Conservation (phyloP, 2,113 vertebrate genomes). For the Lucifuga dentata region DNA sequence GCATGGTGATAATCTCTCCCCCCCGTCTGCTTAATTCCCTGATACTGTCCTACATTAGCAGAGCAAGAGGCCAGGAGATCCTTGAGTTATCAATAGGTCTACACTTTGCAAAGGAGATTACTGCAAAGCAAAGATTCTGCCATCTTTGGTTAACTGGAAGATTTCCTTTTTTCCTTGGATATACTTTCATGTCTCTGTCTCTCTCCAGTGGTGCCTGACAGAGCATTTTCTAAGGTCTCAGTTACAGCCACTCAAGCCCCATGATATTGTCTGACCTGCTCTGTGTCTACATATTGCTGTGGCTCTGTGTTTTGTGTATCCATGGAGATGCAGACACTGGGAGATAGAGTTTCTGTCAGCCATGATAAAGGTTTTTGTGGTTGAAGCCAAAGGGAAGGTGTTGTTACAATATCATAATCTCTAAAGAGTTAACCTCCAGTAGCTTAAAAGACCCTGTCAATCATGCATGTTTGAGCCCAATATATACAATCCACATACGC, state of each 20-base stretch:
- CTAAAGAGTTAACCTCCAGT: not conserved
- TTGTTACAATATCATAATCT: slow-evolving; percentile 37
- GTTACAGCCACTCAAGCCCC: slow-evolving; percentile 41
- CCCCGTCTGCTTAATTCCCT: slow-evolving; percentile 73
- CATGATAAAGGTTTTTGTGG: slow-evolving; percentile 28
- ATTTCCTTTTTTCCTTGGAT: slow-evolving; percentile 27
- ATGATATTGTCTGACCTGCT: slow-evolving; percentile 45
- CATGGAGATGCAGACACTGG: slow-evolving; percentile 49
- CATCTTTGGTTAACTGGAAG: slow-evolving; percentile 44
- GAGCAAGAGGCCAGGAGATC: slow-evolving; percentile 72
- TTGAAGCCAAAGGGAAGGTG: slow-evolving; percentile 18
- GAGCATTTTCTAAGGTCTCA: slow-evolving; percentile 45
- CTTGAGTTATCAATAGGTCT: slow-evolving; percentile 68
- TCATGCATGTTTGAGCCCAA: too few species aligned
- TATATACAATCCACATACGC: too few species aligned
- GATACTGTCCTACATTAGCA: slow-evolving; percentile 82
- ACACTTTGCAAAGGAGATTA: slow-evolving; percentile 69
- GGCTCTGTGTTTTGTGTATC: slow-evolving; percentile 57
- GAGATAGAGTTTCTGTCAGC: slow-evolving; percentile 55
- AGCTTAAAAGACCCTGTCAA: too few species aligned
- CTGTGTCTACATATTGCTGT: slow-evolving; percentile 41
- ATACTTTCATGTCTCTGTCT: slow-evolving; percentile 21
- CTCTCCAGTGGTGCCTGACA: slow-evolving; percentile 27
- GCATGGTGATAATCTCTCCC: slow-evolving; percentile 67
- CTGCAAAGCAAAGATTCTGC: slow-evolving; percentile 40